Evolutionary conservation across 2,888 invertebrate genomes (phyloP).

Genomic region (Leptopilina syphax): DNA sequence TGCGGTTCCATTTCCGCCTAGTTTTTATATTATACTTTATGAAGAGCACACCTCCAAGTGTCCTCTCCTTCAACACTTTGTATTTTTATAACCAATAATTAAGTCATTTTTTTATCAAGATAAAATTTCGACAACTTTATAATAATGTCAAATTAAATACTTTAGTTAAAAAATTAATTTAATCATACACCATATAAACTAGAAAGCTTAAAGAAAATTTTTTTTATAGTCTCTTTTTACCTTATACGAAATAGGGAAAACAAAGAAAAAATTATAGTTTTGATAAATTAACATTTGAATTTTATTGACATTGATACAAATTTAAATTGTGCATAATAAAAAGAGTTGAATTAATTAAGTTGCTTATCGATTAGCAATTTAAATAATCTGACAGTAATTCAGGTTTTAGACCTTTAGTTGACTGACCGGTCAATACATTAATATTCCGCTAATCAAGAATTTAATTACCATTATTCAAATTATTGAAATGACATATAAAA

Average conservation of each 20-base stretch:
- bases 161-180: too few relatives aligned
- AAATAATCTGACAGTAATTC: conserved; percentile 11
- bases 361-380: conserved; percentile 7
- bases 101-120: not conserved
- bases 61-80: conserved; percentile 36
- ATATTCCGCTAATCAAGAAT: not conserved
- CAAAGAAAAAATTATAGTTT: too few relatives aligned
- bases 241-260: too few relatives aligned
- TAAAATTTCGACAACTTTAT: conserved; percentile 21
- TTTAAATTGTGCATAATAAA: too few relatives aligned
- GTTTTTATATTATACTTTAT: not conserved
- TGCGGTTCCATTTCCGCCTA: conserved; percentile 61
- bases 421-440: not conserved
- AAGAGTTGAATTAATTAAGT: not conserved
- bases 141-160: not conserved
- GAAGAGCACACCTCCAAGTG: conserved; percentile 34
- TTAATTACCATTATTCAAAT: not conserved
- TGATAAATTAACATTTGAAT: too few relatives aligned
- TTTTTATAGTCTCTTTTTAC: too few relatives aligned
- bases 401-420: not conserved
- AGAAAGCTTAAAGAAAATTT: too few relatives aligned
- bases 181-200: too few relatives aligned
- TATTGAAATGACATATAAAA: too few relatives aligned
- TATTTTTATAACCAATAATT: conserved; percentile 20
- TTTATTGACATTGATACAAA: too few relatives aligned